Conservation (phyloP, 30 jellyfish, hydroid and myxozoan species). For the Clytia hemisphaerica region DNA sequence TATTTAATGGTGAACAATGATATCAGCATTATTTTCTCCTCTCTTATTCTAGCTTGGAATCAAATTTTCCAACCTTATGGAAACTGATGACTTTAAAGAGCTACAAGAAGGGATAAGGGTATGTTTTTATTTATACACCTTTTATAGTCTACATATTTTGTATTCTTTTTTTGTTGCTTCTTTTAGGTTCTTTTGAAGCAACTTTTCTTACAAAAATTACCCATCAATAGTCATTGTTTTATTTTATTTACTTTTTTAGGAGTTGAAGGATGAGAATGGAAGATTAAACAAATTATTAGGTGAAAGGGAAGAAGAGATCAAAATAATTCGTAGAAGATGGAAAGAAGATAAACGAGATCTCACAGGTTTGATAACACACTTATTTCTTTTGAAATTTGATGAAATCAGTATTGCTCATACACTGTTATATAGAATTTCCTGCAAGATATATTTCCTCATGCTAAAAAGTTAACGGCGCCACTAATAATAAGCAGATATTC, state of each 20-base stretch:
- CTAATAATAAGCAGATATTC: too few species aligned
- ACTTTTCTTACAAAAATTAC: too few species aligned
- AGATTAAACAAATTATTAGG: constrained; percentile 72
- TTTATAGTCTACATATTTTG: too few species aligned
- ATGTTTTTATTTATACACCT: neutral
- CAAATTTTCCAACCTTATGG: neutral
- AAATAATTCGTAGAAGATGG: constrained; percentile 79
- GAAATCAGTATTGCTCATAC: too few species aligned
- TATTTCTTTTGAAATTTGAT: neutral
- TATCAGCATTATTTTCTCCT: neutral
- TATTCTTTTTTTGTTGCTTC: too few species aligned
- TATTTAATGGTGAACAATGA: neutral
- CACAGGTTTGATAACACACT: constrained; percentile 30
- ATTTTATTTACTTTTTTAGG: too few species aligned
- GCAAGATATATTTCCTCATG: too few species aligned
- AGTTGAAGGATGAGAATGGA: constrained; percentile 92
- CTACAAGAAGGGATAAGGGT: constrained; percentile 10
- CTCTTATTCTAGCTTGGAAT: neutral
- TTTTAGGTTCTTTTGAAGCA: too few species aligned
- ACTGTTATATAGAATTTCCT: too few species aligned
- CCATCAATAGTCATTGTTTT: too few species aligned
- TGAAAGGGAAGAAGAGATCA: constrained; percentile 82
- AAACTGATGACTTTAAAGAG: constrained; percentile 9
- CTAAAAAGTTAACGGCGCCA: too few species aligned
- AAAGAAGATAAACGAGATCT: constrained; percentile 74